A percentile compares a stretch with the other conserved stretches of the same genome.
Conservation (phyloP, 2,888 invertebrate species). For the Formica aserva region DNA sequence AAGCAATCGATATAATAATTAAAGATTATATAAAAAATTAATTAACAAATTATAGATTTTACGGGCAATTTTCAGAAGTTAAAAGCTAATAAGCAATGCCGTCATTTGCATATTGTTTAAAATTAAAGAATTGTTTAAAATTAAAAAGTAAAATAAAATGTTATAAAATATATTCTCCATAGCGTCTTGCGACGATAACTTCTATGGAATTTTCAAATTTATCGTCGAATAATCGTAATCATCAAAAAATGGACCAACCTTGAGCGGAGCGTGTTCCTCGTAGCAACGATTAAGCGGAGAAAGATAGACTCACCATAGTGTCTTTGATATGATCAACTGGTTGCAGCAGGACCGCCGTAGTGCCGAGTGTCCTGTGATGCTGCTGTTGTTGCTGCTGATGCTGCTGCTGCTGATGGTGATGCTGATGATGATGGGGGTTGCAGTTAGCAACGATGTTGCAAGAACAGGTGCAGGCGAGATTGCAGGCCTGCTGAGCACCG, state of each 20-base stretch:
- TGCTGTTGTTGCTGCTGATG: slow-evolving; percentile 76
- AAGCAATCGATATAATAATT: neutral
- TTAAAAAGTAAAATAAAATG: neutral
- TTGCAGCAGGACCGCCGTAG: slow-evolving; percentile 83
- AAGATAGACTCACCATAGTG: slow-evolving; percentile 83
- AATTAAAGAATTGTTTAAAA: neutral
- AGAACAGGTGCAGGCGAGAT: slow-evolving; percentile 82
- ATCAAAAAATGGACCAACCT: slow-evolving; percentile 34
- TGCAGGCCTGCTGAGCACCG: slow-evolving; percentile 80
- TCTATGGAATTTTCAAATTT: slow-evolving; percentile 28
- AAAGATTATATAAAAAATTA: no score
- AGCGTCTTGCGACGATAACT: neutral
- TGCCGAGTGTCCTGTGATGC: slow-evolving; percentile 79
- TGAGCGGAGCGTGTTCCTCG: slow-evolving; percentile 36
- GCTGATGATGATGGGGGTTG: slow-evolving; percentile 77
- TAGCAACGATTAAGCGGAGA: slow-evolving; percentile 22
- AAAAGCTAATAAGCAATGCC: neutral
- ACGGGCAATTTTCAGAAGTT: neutral
- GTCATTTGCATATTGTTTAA: neutral
- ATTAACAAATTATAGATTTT: neutral
- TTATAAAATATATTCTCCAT: neutral
- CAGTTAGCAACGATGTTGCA: slow-evolving; percentile 81
- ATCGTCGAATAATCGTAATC: slow-evolving; percentile 13
- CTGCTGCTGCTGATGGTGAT: slow-evolving; percentile 75
- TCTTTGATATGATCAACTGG: slow-evolving; percentile 85